Evolutionary conservation across 2,797 vertebrate species (phyloP), one percentile per base, ranked within the genome.

Genomic region (Acanthurus tractus): DNA sequence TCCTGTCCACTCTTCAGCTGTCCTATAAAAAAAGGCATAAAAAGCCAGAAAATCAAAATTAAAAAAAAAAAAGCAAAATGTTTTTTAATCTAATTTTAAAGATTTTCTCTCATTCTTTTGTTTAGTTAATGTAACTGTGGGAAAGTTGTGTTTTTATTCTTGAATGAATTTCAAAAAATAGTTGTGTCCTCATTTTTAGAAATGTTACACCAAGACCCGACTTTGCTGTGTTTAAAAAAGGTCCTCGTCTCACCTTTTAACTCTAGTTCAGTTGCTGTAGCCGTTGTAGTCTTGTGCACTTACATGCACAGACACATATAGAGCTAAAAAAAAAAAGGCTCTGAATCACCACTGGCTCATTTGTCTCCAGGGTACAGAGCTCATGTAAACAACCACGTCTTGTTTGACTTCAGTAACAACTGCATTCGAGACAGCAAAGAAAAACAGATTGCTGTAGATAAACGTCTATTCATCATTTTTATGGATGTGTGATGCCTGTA

Each of bases 381-480:
- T 85, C 83, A 86, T 85, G 76, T 78, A 70, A 83, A 63, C 53
- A 71, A 76, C 74, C 83, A 86, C 61, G 38, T 82, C 74, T 87
- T 75, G 77, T 89, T 86, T 86, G 78, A 76, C 78, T 85, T 73
- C 63, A 66, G 73, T 83, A 87, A 78, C 67, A 83, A 65, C 70
- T 57, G 76, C 81, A 62, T 81, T 79, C 65, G 70, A 82, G 65
- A 80, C 34, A 66, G 70, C 65, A 70, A 78, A 74, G 78, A 79
- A 88, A 40, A 91, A 90, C 76, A 84, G 74, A 88, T 83, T 83
- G 78, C 80, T 76, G 78, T 69, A 57, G 76, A 78, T 76, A 63
- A 83, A 83, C 25, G 17, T 76, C 63, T 45, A 29, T 53, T 56
- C 59, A 81, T 81, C 18, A 34, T 29, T 54, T 8, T 54, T 15